Conservation (phyloP, 2,113 vertebrate genomes). For the Saimiri boliviensis region DNA sequence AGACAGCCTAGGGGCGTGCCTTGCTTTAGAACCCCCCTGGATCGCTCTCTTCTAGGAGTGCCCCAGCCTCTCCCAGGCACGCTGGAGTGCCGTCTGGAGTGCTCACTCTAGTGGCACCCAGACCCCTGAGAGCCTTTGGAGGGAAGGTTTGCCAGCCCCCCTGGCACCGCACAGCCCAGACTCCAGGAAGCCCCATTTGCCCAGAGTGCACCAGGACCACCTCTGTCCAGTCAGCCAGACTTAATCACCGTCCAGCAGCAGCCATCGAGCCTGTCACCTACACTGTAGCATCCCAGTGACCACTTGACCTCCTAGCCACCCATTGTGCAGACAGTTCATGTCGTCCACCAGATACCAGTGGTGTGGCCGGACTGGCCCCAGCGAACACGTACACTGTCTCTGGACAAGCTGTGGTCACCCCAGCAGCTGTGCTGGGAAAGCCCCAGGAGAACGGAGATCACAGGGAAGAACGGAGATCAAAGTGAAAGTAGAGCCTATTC, state of each 20-base stretch:
- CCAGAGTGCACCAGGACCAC: constrained; percentile 93
- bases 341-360: constrained; percentile 96
- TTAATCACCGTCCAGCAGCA: constrained; percentile 96
- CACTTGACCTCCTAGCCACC: constrained; percentile 89
- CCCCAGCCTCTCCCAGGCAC: constrained; percentile 97
- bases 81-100: constrained; percentile 90
- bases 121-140: constrained; percentile 97
- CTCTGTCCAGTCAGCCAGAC: constrained; percentile 94
- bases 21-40: constrained; percentile 97
- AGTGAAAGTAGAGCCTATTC: constrained; percentile 96
- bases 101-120: constrained; percentile 98
- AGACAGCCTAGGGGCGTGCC: constrained; percentile 96
- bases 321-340: constrained; percentile 96
- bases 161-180: constrained; percentile 93
- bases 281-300: constrained; percentile 93
- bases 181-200: constrained; percentile 96
- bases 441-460: constrained; percentile 95
- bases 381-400: constrained; percentile 87
- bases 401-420: constrained; percentile 87
- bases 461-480: constrained; percentile 93
- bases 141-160: constrained; percentile 97
- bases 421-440: constrained; percentile 86
- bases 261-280: constrained; percentile 96
- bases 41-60: constrained; percentile 97
- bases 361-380: constrained; percentile 89